Evolutionary conservation across 2,888 invertebrate species (phyloP).

Genomic region (Callimorpha dominula): DNA sequence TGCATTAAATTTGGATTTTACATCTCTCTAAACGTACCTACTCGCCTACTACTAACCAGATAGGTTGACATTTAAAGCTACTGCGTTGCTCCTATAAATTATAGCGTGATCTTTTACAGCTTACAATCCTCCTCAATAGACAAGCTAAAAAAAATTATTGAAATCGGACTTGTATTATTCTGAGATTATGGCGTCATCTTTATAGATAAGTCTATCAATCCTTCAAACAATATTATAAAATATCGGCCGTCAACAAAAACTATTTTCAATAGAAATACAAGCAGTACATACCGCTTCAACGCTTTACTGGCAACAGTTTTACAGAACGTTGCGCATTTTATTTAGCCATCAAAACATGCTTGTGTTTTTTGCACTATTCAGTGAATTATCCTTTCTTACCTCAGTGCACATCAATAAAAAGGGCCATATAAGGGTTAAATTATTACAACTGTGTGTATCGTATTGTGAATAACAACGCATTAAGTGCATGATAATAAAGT

Average conservation of each 20-base stretch:
- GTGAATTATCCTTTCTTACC: not conserved
- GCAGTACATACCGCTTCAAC: not conserved
- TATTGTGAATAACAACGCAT: not conserved
- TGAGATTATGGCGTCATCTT: too few relatives aligned
- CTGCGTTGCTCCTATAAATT: too few relatives aligned
- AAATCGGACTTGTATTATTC: too few relatives aligned
- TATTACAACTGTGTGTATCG: not conserved
- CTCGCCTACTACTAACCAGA: too few relatives aligned
- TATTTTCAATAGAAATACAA: not conserved
- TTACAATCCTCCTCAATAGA: too few relatives aligned
- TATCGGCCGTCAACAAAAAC: not conserved
- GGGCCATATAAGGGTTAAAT: not conserved
- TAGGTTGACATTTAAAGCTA: too few relatives aligned
- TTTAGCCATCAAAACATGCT: not conserved
- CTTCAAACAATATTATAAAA: not conserved
- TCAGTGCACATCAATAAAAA: not conserved
- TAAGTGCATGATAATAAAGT: too few relatives aligned
- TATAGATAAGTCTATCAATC: not conserved
- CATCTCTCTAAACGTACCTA: too few relatives aligned
- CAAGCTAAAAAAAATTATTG: too few relatives aligned
- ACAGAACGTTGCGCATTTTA: not conserved
- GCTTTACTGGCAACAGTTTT: not conserved
- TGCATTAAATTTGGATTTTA: too few relatives aligned
- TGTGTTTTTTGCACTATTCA: not conserved
- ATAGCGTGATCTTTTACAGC: too few relatives aligned